Evolutionary conservation across 1,140 invertebrate genomes (phyloP).

Genomic region (Nixonia krombeini): DNA sequence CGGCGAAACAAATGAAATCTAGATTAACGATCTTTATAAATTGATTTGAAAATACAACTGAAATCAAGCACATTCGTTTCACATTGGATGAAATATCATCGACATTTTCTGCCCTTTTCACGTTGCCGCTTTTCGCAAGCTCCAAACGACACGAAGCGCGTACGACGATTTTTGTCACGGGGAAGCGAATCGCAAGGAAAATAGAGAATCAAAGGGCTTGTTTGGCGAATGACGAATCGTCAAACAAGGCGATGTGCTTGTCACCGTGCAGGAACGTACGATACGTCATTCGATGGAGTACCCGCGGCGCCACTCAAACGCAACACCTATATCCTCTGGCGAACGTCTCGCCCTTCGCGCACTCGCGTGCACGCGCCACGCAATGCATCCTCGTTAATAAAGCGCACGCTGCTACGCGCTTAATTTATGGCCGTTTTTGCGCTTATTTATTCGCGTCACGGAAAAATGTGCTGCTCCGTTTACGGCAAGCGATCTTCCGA

Average conservation of each 20-base stretch:
- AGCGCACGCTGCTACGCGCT: conserved; percentile 13
- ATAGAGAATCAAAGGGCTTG: conserved; percentile 17
- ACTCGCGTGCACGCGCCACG: too few relatives aligned
- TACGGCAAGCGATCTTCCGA: conserved; percentile 4
- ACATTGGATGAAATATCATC: too few relatives aligned
- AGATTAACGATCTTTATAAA: too few relatives aligned
- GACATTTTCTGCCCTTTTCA: too few relatives aligned
- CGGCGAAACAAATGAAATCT: too few relatives aligned
- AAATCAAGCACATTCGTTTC: too few relatives aligned
- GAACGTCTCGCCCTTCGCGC: not conserved
- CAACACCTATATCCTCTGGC: conserved; percentile 6
- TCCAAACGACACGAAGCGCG: conserved; percentile 10
- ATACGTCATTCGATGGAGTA: conserved; percentile 3
- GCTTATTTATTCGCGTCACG: conserved; percentile 20
- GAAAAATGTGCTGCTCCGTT: conserved; percentile 21
- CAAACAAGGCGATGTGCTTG: conserved; percentile 17
- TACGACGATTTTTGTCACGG: conserved; percentile 15
- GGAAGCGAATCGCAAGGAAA: conserved; percentile 18
- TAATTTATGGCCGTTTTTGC: conserved; percentile 22
- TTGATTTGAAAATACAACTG: too few relatives aligned
- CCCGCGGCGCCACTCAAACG: conserved; percentile 7
- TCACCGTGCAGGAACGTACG: conserved; percentile 1
- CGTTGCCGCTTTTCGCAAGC: conserved; percentile 14
- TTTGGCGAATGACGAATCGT: conserved; percentile 10
- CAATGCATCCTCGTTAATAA: conserved; percentile 25